These are phyloP conservation scores for Apogon talboti DNA, from an alignment of 2,797 vertebrate species.

Conservation along the genomic window DNA sequence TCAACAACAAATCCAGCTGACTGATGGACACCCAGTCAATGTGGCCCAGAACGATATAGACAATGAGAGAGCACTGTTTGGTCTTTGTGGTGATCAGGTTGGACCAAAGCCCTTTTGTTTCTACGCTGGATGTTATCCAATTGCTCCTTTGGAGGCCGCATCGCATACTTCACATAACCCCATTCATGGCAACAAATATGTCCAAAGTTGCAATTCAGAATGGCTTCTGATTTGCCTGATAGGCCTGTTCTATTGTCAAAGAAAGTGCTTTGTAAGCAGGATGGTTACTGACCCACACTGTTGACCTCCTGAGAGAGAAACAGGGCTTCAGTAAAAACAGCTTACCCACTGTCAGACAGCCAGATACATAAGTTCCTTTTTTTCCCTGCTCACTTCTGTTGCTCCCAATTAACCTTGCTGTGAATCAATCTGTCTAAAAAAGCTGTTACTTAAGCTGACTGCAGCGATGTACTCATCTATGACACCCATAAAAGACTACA, in stretches of 20 bases:
- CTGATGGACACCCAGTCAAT: conserved; percentile 55
- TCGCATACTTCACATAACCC: conserved; percentile 73
- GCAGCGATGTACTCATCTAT: conserved; percentile 13
- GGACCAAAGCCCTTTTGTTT: conserved; percentile 76
- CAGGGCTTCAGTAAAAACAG: conserved; percentile 64
- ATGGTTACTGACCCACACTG: conserved; percentile 63
- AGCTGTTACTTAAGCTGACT: conserved; percentile 35
- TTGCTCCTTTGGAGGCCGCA: conserved; percentile 65
- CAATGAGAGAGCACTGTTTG: conserved; percentile 58
- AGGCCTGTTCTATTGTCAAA: conserved; percentile 70
- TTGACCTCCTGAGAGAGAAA: conserved; percentile 64
- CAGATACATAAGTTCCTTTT: conserved; percentile 17
- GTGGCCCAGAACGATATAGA: conserved; percentile 54
- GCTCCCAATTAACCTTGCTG: conserved; percentile 26
- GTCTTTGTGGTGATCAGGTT: conserved; percentile 64
- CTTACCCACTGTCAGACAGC: conserved; percentile 36
- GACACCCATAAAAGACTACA: conserved; percentile 11
- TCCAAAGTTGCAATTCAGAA: conserved; percentile 71
- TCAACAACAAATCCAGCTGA: conserved; percentile 70
- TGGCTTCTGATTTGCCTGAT: conserved; percentile 67
- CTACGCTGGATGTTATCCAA: conserved; percentile 72
- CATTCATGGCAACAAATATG: conserved; percentile 72
- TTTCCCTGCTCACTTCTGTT: conserved; percentile 7
- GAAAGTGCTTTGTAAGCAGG: conserved; percentile 74
- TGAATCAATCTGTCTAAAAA: conserved; percentile 39